A percentile compares a stretch with the other conserved stretches of the same genome.
Conservation (phyloP, 2,888 invertebrate species). For the Cyclophora albipunctata region DNA sequence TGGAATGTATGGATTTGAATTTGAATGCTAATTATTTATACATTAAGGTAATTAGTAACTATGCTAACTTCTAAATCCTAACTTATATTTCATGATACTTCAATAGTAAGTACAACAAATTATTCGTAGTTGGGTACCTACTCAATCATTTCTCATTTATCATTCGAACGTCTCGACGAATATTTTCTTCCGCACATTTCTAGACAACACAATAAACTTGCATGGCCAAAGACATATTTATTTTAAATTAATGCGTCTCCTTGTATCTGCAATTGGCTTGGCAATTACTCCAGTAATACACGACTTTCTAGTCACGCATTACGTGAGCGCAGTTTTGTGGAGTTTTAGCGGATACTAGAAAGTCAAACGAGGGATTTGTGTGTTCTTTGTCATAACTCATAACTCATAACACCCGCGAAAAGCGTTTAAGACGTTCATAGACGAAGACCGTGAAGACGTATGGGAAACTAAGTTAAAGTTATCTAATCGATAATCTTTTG, state of each 20-base stretch:
- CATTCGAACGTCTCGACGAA: too few relatives aligned
- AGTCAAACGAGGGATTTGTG: slow-evolving; percentile 31
- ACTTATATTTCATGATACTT: too few relatives aligned
- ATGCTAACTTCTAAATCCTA: too few relatives aligned
- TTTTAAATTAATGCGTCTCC: neutral
- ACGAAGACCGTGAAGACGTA: slow-evolving; percentile 13
- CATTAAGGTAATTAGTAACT: too few relatives aligned
- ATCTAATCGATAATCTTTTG: slow-evolving; percentile 48
- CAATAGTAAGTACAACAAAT: too few relatives aligned
- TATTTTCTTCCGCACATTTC: neutral
- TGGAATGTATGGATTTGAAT: too few relatives aligned
- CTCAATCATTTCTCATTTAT: too few relatives aligned
- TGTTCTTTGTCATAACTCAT: slow-evolving; percentile 36
- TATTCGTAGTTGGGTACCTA: too few relatives aligned
- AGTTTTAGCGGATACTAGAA: slow-evolving; percentile 48
- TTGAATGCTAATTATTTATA: too few relatives aligned
- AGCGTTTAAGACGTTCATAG: slow-evolving; percentile 25
- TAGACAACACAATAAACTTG: neutral
- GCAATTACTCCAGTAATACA: slow-evolving; percentile 41
- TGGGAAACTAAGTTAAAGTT: slow-evolving; percentile 37
- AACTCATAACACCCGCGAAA: slow-evolving; percentile 40
- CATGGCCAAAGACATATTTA: slow-evolving; percentile 20
- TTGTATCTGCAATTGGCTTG: slow-evolving; percentile 27
- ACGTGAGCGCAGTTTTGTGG: slow-evolving; percentile 47
- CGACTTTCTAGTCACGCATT: slow-evolving; percentile 56